phyloP scores from a whole-genome alignment of 2,888 invertebrate species.

The Nomada goodeniana region DNA sequence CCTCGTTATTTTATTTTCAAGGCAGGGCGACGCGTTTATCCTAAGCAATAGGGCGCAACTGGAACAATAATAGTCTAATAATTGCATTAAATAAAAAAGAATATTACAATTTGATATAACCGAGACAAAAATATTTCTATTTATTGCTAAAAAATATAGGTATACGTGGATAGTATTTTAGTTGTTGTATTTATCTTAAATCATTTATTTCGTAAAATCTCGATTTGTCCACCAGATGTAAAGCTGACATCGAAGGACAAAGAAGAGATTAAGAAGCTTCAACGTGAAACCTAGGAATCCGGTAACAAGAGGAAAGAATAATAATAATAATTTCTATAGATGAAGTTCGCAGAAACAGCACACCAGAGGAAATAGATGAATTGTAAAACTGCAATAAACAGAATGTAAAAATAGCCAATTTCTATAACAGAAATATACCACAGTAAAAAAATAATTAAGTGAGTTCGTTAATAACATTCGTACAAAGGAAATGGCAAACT shows the following conservation, averaged over 20 bases:
- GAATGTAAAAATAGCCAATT: background rate
- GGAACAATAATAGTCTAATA: background rate
- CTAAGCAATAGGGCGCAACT: too few species aligned
- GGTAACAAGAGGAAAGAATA: background rate
- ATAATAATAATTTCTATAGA: background rate
- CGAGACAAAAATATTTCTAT: too few species aligned
- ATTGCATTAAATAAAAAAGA: too few species aligned
- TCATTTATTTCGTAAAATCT: background rate
- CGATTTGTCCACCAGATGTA: constrained; percentile 57
- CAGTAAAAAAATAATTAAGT: too few species aligned
- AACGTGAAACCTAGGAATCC: background rate
- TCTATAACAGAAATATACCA: too few species aligned
- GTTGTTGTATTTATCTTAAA: background rate
- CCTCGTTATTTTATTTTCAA: too few species aligned
- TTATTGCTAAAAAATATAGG: too few species aligned
- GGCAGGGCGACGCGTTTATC: too few species aligned
- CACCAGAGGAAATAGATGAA: background rate
- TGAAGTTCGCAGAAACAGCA: too few species aligned
- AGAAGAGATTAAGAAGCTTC: constrained; percentile 62
- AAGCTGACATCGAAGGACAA: constrained; percentile 68
- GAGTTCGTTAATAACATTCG: too few species aligned
- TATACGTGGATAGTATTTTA: background rate
- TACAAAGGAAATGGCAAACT: too few species aligned
- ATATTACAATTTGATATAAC: too few species aligned
- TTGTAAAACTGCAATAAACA: background rate